These are phyloP conservation scores for Ametastegia equiseti DNA, from an alignment of 2,888 invertebrate genomes.

Conservation along the genomic window DNA sequence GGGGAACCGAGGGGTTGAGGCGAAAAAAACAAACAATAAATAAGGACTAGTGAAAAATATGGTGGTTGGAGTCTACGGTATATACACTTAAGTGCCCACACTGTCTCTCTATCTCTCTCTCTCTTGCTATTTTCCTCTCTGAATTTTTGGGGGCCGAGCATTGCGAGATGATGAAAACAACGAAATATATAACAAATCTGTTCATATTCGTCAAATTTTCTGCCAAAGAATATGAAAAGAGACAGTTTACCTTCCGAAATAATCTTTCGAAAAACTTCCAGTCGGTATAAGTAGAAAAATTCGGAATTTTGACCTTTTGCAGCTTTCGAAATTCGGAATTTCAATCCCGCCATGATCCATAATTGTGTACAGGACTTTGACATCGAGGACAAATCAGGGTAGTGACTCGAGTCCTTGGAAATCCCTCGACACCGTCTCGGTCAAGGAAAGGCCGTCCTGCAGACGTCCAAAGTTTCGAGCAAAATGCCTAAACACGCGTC, in stretches of 20 bases:
- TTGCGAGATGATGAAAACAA: neutral
- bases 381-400: neutral
- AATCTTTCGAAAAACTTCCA: neutral
- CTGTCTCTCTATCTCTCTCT: constrained; percentile 41
- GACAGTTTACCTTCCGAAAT: neutral
- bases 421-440: neutral
- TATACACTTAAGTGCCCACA: constrained; percentile 70
- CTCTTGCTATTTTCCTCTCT: neutral
- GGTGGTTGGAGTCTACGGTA: constrained; percentile 61
- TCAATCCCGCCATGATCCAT: too few relatives aligned
- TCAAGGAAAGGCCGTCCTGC: neutral
- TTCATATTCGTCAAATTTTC: neutral
- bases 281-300: neutral
- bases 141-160: too few relatives aligned
- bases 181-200: neutral
- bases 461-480: constrained; percentile 3
- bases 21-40: constrained; percentile 65
- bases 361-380: neutral
- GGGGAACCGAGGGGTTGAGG: constrained; percentile 50
- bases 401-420: neutral
- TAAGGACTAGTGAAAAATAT: constrained; percentile 68
- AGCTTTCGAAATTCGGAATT: too few relatives aligned
- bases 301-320: too few relatives aligned
- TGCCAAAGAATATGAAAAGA: neutral
- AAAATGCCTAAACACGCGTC: constrained; percentile 1